A percentile compares a stretch with the other conserved stretches of the same genome.
Evolutionary conservation across 2,113 vertebrate genomes (phyloP).

Genomic region (Tauraco erythrolophus): DNA sequence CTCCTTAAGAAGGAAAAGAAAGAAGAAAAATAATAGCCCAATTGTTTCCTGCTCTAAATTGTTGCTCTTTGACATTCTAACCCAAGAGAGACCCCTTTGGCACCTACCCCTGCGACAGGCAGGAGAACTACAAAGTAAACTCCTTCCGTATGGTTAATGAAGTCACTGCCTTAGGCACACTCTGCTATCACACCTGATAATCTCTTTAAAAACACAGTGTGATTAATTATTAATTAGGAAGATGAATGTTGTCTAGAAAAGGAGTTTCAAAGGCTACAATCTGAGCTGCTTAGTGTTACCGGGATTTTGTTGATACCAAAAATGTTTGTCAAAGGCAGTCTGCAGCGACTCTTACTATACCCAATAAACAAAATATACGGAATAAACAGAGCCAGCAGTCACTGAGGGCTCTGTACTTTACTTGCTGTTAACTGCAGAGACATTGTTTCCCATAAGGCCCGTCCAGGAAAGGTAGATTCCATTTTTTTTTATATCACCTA

Average conservation of each 20-base stretch:
- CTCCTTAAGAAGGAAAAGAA: conserved; percentile 17
- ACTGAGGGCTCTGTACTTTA: not conserved
- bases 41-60: conserved; percentile 69
- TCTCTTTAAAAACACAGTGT: conserved; percentile 71
- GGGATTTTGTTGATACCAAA: conserved; percentile 36
- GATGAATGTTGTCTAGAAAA: conserved; percentile 73
- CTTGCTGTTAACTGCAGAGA: not conserved
- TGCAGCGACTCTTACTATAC: conserved; percentile 26
- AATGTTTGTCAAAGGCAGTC: conserved; percentile 67
- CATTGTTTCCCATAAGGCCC: not conserved
- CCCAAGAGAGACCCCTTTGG: conserved; percentile 65
- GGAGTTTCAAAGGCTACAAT: conserved; percentile 59
- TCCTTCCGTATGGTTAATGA: conserved; percentile 65
- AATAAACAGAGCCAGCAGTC: not conserved
- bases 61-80: conserved; percentile 72
- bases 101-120: conserved; percentile 50
- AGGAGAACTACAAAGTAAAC: conserved; percentile 67
- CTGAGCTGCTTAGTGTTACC: conserved; percentile 22
- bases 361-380: conserved; percentile 22
- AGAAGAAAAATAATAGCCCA: conserved; percentile 22
- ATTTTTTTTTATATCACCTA: not conserved
- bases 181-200: conserved; percentile 72
- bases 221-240: conserved; percentile 80
- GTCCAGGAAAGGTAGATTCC: not conserved
- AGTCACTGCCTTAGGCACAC: conserved; percentile 75